Evolutionary conservation across 2,113 vertebrate genomes (phyloP).

Genomic region (Cranoglanis bouderius): DNA sequence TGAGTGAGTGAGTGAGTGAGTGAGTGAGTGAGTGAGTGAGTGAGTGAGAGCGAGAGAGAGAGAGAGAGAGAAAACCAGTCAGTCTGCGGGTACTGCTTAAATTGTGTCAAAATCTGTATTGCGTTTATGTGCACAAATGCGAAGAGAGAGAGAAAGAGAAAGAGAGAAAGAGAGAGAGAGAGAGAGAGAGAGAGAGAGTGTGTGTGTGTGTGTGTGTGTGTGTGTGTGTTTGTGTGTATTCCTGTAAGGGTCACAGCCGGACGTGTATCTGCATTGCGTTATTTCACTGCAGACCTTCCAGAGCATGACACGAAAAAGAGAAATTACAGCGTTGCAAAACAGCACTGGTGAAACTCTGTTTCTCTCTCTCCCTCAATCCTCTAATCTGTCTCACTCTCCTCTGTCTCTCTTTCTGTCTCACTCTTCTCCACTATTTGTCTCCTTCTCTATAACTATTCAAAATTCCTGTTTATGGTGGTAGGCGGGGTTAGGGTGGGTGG

Average conservation of each 20-base stretch:
- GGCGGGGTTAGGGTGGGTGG: no score
- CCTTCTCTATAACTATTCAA: not conserved
- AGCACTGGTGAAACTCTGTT: constrained; percentile 5
- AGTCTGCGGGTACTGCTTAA: constrained; percentile 13
- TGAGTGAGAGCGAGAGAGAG: no score
- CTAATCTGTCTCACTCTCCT: no score
- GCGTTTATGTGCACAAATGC: not conserved
- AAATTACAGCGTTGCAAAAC: constrained; percentile 39
- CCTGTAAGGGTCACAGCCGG: constrained; percentile 32
- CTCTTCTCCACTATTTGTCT: not conserved
- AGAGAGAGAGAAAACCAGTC: no score
- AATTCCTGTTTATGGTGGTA: no score
- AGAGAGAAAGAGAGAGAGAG: not conserved
- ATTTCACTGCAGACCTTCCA: constrained; percentile 20
- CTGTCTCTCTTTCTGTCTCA: not conserved
- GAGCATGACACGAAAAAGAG: constrained; percentile 5
- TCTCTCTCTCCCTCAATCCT: not conserved
- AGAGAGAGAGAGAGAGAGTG: not conserved
- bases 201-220: constrained; percentile 7
- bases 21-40: no score
- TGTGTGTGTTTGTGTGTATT: constrained; percentile 24
- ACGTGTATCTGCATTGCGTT: constrained; percentile 23
- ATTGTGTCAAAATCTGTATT: not conserved
- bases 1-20: no score
- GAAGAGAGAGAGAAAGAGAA: not conserved